Conservation (phyloP, 2,888 invertebrate species). For the Steinernema carpocapsae region DNA sequence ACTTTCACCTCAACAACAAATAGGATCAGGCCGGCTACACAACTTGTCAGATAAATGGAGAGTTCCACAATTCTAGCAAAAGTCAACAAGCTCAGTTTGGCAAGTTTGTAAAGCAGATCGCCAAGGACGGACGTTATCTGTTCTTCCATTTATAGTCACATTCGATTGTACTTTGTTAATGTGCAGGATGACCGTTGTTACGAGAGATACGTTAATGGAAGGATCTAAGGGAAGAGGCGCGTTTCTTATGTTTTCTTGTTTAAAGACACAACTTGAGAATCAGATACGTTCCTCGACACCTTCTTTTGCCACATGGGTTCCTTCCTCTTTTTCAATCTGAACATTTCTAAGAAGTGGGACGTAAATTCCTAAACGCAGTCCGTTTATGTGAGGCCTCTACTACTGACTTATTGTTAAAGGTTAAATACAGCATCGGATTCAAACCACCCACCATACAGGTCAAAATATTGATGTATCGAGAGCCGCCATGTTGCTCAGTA, state of each 20-base stretch:
- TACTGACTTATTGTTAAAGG: neutral
- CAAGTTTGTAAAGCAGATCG: slow-evolving; percentile 1
- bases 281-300: too few species aligned
- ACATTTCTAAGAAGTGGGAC: too few species aligned
- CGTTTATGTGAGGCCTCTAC: too few species aligned
- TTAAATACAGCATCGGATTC: slow-evolving; percentile 8
- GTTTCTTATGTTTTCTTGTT: too few species aligned
- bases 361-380: too few species aligned
- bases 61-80: slow-evolving; percentile 1
- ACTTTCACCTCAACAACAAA: slow-evolving; percentile 43
- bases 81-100: slow-evolving; percentile 1
- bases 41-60: slow-evolving; percentile 47
- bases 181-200: slow-evolving; percentile 7
- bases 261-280: too few species aligned
- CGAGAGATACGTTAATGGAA: slow-evolving; percentile 7
- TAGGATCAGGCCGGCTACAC: slow-evolving; percentile 44
- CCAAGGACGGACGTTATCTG: slow-evolving; percentile 9
- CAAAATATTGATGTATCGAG: too few species aligned
- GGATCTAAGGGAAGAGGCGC: too few species aligned
- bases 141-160: neutral
- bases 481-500: too few species aligned
- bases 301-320: too few species aligned
- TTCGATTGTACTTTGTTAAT: neutral
- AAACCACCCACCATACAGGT: slow-evolving; percentile 1
- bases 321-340: too few species aligned